Evolutionary conservation across 2,888 invertebrate species (phyloP).

Genomic region (Lacanobia wlatinum): DNA sequence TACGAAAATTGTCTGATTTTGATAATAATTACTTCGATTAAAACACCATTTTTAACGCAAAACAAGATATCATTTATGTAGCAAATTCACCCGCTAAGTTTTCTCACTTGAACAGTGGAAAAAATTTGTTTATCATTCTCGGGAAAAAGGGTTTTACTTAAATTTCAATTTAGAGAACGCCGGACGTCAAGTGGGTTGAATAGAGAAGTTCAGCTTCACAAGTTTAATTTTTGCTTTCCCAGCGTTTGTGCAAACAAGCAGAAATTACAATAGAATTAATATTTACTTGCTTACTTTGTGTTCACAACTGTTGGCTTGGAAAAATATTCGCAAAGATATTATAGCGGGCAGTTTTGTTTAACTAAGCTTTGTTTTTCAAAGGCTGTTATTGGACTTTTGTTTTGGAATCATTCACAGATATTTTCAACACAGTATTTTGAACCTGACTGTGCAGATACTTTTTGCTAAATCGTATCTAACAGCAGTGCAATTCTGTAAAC

Average conservation of each 20-base stretch:
- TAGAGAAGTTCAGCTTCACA: slow-evolving; percentile 75
- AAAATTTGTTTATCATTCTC: slow-evolving; percentile 73
- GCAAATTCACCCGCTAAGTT: slow-evolving; percentile 18
- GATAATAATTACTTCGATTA: neutral
- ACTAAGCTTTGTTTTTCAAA: slow-evolving; percentile 31
- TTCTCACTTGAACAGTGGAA: slow-evolving; percentile 49
- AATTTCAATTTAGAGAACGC: slow-evolving; percentile 79
- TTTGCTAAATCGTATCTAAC: neutral
- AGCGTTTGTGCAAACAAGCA: slow-evolving; percentile 55
- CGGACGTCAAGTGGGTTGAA: slow-evolving; percentile 75
- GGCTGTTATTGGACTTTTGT: slow-evolving; percentile 2
- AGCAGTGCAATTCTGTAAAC: no score
- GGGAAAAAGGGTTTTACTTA: slow-evolving; percentile 77
- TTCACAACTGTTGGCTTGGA: slow-evolving; percentile 48
- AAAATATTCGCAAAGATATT: slow-evolving; percentile 46
- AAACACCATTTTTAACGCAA: neutral
- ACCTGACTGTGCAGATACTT: neutral
- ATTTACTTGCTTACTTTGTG: slow-evolving; percentile 63
- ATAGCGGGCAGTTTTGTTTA: slow-evolving; percentile 12
- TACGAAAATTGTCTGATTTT: neutral
- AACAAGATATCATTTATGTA: neutral
- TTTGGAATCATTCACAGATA: neutral
- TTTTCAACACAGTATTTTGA: neutral
- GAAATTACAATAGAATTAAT: slow-evolving; percentile 62
- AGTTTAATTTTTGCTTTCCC: slow-evolving; percentile 73